Evolutionary conservation across 2,888 invertebrate genomes (phyloP).

Genomic region (Dicycla oo): DNA sequence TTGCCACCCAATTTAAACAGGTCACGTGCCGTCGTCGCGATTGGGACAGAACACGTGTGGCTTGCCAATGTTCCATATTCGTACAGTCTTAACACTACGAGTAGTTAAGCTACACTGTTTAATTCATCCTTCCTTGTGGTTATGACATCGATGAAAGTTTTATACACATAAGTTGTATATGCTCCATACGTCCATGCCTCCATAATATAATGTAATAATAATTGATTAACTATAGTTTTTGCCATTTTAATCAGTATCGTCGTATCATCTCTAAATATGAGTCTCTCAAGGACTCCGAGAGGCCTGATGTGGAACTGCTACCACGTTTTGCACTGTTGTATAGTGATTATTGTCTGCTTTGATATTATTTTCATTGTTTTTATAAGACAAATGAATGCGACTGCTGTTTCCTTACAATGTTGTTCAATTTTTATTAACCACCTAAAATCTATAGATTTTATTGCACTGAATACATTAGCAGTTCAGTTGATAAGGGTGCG

Average conservation of each 20-base stretch:
- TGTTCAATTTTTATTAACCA: not conserved
- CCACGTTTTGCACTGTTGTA: not conserved
- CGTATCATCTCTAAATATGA: conserved; percentile 11
- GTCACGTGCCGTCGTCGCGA: conserved; percentile 51
- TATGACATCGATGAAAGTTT: not conserved
- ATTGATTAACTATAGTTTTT: not conserved
- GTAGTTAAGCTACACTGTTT: conserved; percentile 5
- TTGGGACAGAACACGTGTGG: conserved; percentile 52
- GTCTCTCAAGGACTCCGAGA: conserved; percentile 11
- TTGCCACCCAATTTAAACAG: conserved; percentile 49
- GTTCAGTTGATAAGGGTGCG: not conserved
- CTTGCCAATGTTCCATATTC: conserved; percentile 45
- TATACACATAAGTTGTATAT: not conserved
- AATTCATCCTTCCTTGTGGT: conserved; percentile 9
- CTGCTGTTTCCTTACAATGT: conserved; percentile 1
- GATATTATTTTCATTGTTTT: not conserved
- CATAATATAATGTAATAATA: conserved; percentile 9
- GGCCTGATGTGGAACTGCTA: not conserved
- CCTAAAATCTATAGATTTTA: not conserved
- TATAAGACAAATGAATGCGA: not conserved
- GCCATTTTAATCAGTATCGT: conserved; percentile 5
- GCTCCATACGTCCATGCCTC: too few relatives aligned
- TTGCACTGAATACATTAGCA: not conserved
- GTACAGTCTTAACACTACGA: conserved; percentile 18
- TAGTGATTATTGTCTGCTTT: conserved; percentile 8